A percentile compares a stretch with the other conserved stretches of the same genome.
Evolutionary conservation across 2,888 invertebrate genomes (phyloP).

Genomic region (Resseliella maxima): DNA sequence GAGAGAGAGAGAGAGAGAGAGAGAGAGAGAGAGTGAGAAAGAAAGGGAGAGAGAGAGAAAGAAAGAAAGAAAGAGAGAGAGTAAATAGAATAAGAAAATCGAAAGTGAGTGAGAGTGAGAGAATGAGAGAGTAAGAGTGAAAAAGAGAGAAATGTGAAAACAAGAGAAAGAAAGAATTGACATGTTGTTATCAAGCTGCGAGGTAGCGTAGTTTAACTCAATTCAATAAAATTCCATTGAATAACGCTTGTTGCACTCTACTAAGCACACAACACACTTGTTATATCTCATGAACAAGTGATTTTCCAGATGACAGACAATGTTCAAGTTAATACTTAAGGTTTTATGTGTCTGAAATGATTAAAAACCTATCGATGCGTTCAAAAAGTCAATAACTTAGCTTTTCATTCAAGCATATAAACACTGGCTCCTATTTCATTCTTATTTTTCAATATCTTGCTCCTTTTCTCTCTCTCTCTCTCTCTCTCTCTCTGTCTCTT

Average conservation of each 20-base stretch:
- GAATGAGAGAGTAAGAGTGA: neutral
- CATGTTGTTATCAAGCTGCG: neutral
- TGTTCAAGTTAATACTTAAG: neutral
- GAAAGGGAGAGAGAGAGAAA: too few relatives aligned
- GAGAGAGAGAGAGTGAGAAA: too few relatives aligned
- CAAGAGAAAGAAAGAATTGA: neutral
- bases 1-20: too few relatives aligned
- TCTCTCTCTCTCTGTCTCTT: too few relatives aligned
- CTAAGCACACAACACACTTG: neutral
- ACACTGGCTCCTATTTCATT: too few relatives aligned
- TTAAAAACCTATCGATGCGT: constrained; percentile 22
- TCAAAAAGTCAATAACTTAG: neutral
- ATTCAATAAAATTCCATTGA: neutral
- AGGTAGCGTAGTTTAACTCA: neutral
- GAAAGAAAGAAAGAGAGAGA: too few relatives aligned
- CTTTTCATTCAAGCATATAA: neutral
- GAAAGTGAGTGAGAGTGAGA: too few relatives aligned
- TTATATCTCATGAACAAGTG: neutral
- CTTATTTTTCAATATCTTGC: too few relatives aligned
- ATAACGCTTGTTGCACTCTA: neutral
- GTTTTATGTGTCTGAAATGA: neutral
- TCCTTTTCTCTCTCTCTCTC: too few relatives aligned
- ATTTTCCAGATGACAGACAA: constrained; percentile 12
- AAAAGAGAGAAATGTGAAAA: neutral
- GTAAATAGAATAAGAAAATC: too few relatives aligned